These are phyloP conservation scores for Phyllotreta striolata DNA, from an alignment of 2,888 invertebrate species.

Conservation along the genomic window DNA sequence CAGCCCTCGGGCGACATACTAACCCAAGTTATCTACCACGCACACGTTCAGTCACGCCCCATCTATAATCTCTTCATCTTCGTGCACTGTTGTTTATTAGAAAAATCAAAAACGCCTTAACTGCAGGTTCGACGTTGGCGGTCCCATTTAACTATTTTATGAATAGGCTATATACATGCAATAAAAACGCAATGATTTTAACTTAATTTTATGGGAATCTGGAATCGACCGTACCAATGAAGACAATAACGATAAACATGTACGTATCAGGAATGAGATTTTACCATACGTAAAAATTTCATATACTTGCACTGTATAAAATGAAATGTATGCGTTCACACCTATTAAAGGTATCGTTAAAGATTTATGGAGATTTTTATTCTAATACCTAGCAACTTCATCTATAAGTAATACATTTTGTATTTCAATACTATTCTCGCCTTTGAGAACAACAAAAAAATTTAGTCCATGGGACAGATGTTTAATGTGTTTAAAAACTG, in stretches of 20 bases:
- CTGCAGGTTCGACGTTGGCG: conserved; percentile 14
- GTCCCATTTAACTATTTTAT: conserved; percentile 11
- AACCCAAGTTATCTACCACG: conserved; percentile 16
- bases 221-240: not conserved
- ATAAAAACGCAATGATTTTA: conserved; percentile 2
- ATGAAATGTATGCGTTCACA: conserved; percentile 24
- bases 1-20: conserved; percentile 15
- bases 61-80: conserved; percentile 15
- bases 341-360: conserved; percentile 23
- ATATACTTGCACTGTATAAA: conserved; percentile 8
- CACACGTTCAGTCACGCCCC: conserved; percentile 12
- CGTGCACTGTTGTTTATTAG: conserved; percentile 15
- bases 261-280: not conserved
- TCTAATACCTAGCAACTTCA: conserved; percentile 28
- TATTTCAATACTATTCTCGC: conserved; percentile 15
- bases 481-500: not conserved
- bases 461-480: conserved; percentile 22
- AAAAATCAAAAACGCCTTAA: conserved; percentile 15
- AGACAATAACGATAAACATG: not conserved
- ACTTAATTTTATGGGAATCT: conserved; percentile 1
- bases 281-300: too few species aligned
- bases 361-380: conserved; percentile 27
- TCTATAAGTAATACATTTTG: conserved; percentile 32
- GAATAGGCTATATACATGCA: conserved; percentile 8
- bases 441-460: conserved; percentile 15